phyloP scores from a whole-genome alignment of 2,888 invertebrate species.

The Lasioglossum zephyrum region DNA sequence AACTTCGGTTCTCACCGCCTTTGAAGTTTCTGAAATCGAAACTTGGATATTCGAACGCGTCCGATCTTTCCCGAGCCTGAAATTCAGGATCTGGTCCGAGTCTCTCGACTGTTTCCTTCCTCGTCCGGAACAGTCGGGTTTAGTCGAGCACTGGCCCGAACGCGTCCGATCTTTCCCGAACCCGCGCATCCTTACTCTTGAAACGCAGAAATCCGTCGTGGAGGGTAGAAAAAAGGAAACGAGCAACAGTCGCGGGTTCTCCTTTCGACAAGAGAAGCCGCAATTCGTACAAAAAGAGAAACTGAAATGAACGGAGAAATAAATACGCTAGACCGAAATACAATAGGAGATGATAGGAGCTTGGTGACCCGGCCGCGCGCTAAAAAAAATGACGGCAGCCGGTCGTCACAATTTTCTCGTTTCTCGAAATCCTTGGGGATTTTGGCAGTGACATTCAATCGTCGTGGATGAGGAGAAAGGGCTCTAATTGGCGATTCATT shows the following conservation, averaged over 20 bases:
- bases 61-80: background rate
- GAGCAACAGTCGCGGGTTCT: constrained; percentile 40
- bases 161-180: background rate
- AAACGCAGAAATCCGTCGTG: background rate
- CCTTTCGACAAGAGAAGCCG: constrained; percentile 44
- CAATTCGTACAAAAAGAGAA: constrained; percentile 34
- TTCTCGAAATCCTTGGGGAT: constrained; percentile 73
- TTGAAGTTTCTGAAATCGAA: too few species aligned
- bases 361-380: constrained; percentile 12
- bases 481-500: constrained; percentile 18
- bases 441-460: constrained; percentile 84
- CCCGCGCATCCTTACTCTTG: background rate
- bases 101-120: background rate
- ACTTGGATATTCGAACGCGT: background rate
- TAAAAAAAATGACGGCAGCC: constrained; percentile 14
- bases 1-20: too few species aligned
- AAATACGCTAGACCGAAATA: constrained; percentile 51
- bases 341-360: constrained; percentile 21
- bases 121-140: background rate
- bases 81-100: background rate
- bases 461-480: constrained; percentile 81
- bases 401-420: constrained; percentile 35
- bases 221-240: constrained; percentile 32
- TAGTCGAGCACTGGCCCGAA: background rate
- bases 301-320: constrained; percentile 42